Evolutionary conservation across 2,113 vertebrate genomes (phyloP), one percentile per base, ranked within the genome.

Genomic region (Copsychus sechellarum): DNA sequence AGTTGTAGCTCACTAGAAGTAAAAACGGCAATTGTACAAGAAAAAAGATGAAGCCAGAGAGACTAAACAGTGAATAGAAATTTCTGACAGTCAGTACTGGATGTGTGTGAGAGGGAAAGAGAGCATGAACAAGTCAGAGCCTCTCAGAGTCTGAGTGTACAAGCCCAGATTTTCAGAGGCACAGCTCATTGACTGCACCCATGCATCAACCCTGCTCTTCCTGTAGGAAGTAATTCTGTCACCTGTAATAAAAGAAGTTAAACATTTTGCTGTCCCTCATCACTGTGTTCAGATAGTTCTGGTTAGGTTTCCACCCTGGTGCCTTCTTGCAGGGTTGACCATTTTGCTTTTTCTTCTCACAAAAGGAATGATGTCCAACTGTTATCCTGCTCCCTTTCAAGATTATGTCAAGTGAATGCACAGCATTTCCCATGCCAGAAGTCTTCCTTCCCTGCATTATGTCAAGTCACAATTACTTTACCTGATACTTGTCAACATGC

Each of bases 401-500:
- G 79, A 77, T 50, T 23, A 80, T 57, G 62, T 78, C 71, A 81
- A 38, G 43, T 90, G 67, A 93, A 56, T 33, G 26, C 15, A 21
- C n/a, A 76, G 47, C 5, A 4, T 48, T 94, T 12, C 31, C 58
- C 62, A 57, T 61, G 58, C 79, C 86, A 86, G 47, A 85, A 90
- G 36, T 57, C 67, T 57, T 93, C 54, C 42, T 73, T 70, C 47
- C 31, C 17, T 73, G 29, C 34, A 33, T 34, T 58, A 45, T 48
- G 56, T 81, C 92, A 82, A 83, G 54, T 83, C 54, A 77, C 88
- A 82, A 94, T 57, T 70, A 70, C 33, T 86, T 70, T 76, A 88
- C 48, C 78, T 92, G 65, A 67, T 90, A 62, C 43, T 57, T 93
- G 58, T 77, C 47, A 66, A 62, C 34, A 28, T 50, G 58, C 71